Conservation (phyloP, 2,888 invertebrate genomes). For the Athalia rosae region DNA sequence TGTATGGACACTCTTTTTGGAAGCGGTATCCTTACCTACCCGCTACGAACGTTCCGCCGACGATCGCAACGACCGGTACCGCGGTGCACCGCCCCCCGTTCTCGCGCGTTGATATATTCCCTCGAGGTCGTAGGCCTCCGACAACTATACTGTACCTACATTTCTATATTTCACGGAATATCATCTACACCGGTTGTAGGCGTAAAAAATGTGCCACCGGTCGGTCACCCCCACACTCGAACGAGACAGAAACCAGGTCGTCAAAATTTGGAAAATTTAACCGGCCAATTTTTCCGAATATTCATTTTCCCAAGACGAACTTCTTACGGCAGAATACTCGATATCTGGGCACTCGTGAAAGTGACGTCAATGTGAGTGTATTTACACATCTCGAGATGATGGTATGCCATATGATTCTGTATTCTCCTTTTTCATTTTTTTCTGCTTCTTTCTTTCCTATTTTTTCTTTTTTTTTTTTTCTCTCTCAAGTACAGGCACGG, state of each 20-base stretch:
- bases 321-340: not conserved
- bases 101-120: conserved; percentile 42
- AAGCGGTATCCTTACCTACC: conserved; percentile 1
- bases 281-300: no score
- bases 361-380: conserved; percentile 26
- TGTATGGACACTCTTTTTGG: conserved; percentile 39
- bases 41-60: not conserved
- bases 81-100: not conserved
- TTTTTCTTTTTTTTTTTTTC: no score
- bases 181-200: conserved; percentile 23
- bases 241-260: no score
- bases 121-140: conserved; percentile 35
- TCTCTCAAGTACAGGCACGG: no score
- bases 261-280: not conserved
- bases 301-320: no score
- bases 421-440: not conserved
- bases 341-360: conserved; percentile 11
- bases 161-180: conserved; percentile 39
- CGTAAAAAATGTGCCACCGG: conserved; percentile 33
- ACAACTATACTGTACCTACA: not conserved
- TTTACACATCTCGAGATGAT: not conserved
- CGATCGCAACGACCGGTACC: no score
- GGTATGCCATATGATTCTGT: not conserved
- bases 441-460: no score
- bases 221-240: not conserved